Conservation (phyloP, 2,888 invertebrate species). For the Diarsia rubi region DNA sequence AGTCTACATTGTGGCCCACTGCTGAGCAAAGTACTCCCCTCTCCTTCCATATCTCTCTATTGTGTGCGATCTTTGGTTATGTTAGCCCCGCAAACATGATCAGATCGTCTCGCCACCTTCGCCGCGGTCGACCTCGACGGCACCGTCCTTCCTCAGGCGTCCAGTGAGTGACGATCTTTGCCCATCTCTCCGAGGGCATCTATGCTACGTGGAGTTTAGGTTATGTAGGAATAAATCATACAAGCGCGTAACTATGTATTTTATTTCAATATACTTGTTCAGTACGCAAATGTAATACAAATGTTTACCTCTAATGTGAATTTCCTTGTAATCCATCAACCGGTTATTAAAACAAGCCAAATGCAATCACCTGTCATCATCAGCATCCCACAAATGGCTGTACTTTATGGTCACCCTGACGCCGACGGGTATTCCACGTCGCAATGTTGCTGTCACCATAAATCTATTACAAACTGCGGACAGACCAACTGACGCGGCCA, state of each 20-base stretch:
- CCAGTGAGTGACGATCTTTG: too few relatives aligned
- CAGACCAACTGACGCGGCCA: constrained; percentile 65
- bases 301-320: neutral
- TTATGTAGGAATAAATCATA: neutral
- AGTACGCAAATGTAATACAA: neutral
- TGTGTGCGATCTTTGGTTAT: too few relatives aligned
- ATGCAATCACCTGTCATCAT: constrained; percentile 77
- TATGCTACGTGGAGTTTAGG: too few relatives aligned
- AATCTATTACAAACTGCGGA: constrained; percentile 74
- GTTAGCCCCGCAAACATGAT: too few relatives aligned
- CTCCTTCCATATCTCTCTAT: too few relatives aligned
- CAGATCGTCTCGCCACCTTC: too few relatives aligned
- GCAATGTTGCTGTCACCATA: constrained; percentile 74
- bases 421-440: constrained; percentile 61
- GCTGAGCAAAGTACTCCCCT: too few relatives aligned
- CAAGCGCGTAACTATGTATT: neutral
- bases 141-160: too few relatives aligned
- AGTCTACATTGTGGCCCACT: too few relatives aligned
- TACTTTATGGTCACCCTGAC: constrained; percentile 75
- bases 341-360: constrained; percentile 44
- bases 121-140: too few relatives aligned
- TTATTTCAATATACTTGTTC: neutral
- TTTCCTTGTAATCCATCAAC: constrained; percentile 19
- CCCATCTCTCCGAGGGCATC: too few relatives aligned
- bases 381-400: constrained; percentile 74